These are phyloP conservation scores for Aix galericulata DNA, from an alignment of 2,113 vertebrate species.

Conservation along the genomic window DNA sequence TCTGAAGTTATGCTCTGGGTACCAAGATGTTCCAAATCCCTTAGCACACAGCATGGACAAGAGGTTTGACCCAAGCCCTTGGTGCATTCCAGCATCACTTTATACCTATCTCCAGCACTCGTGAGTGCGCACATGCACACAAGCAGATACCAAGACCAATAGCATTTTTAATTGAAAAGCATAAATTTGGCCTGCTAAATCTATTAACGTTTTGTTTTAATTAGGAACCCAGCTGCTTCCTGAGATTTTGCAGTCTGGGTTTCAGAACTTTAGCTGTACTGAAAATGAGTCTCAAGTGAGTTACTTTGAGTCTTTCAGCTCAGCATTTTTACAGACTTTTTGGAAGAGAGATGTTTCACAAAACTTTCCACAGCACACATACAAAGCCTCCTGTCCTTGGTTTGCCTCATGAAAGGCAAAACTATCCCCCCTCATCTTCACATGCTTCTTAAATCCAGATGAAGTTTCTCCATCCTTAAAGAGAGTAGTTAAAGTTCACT, in stretches of 20 bases:
- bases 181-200: slow-evolving; percentile 83
- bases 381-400: neutral
- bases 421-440: neutral
- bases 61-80: neutral
- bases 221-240: slow-evolving; percentile 86
- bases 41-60: neutral
- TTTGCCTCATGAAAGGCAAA: neutral
- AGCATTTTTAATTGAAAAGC: slow-evolving; percentile 76
- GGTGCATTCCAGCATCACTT: neutral
- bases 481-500: neutral
- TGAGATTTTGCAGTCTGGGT: slow-evolving; percentile 78
- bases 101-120: neutral
- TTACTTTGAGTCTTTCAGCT: slow-evolving; percentile 68
- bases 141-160: slow-evolving; percentile 20
- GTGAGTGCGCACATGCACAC: neutral
- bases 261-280: slow-evolving; percentile 77
- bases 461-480: neutral
- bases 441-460: neutral
- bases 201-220: slow-evolving; percentile 84
- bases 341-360: slow-evolving; percentile 47
- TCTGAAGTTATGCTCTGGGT: neutral
- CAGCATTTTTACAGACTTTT: slow-evolving; percentile 74
- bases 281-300: slow-evolving; percentile 81
- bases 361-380: slow-evolving; percentile 19
- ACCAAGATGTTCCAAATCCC: slow-evolving; percentile 28